A percentile compares a stretch with the other conserved stretches of the same genome.
These are phyloP conservation scores for Polypedilum vanderplanki DNA, from an alignment of 1,140 invertebrate species.

Conservation along the genomic window DNA sequence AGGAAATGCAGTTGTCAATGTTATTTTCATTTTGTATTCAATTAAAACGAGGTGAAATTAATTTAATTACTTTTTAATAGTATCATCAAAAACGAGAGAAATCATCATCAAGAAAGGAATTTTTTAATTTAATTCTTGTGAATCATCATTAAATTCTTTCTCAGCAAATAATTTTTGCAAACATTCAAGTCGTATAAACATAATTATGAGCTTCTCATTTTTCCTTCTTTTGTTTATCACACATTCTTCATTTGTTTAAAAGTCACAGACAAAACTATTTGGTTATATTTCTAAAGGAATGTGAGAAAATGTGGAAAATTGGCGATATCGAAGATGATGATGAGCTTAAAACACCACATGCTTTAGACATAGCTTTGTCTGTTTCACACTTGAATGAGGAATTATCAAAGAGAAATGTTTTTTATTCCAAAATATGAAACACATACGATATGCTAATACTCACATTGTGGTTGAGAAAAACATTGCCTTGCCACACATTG, in stretches of 20 bases:
- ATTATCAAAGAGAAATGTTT: background rate
- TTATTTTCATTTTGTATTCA: background rate
- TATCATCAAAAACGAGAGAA: too few relatives aligned
- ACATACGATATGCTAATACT: background rate
- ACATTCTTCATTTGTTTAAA: background rate
- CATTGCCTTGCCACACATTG: background rate
- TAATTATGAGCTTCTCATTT: too few relatives aligned
- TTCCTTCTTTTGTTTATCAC: too few relatives aligned
- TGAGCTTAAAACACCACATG: background rate
- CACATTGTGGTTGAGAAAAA: background rate
- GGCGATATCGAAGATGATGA: background rate
- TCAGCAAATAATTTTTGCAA: too few relatives aligned
- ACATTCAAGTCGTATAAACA: too few relatives aligned
- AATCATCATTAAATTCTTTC: too few relatives aligned
- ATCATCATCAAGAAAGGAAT: too few relatives aligned
- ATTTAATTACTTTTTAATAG: too few relatives aligned
- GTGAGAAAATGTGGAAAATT: background rate
- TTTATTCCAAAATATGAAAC: background rate
- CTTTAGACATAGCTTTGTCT: background rate
- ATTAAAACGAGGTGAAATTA: too few relatives aligned
- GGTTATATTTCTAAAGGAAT: background rate
- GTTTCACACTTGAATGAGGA: conserved; percentile 10
- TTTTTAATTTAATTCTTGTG: too few relatives aligned
- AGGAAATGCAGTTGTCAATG: conserved; percentile 5
- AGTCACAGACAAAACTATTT: background rate